Conservation (phyloP, 1,140 invertebrate species). For the Cotesia chilonis region DNA sequence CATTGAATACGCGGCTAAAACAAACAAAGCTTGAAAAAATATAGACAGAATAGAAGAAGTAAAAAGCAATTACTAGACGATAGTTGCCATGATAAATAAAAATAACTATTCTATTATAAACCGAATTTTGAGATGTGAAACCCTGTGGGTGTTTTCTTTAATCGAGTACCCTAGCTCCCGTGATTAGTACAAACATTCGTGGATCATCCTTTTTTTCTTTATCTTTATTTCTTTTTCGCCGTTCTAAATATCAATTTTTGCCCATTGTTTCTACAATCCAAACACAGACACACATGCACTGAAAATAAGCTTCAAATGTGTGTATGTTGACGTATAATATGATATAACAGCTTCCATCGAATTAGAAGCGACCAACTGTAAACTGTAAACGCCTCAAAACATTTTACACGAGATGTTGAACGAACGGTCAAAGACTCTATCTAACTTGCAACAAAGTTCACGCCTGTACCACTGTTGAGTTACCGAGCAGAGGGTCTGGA, state of each 20-base stretch:
- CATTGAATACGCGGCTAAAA: not conserved
- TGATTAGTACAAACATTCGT: constrained; percentile 37
- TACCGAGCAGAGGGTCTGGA: too few relatives aligned
- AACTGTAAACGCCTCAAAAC: not conserved
- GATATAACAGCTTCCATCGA: not conserved
- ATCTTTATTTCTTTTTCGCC: too few relatives aligned
- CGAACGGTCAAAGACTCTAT: not conserved
- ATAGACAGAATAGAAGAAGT: constrained; percentile 18
- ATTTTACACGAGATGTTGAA: not conserved
- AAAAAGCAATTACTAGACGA: constrained; percentile 2
- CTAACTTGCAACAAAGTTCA: not conserved
- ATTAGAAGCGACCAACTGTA: not conserved
- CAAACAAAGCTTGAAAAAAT: constrained; percentile 35
- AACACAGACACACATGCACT: too few relatives aligned
- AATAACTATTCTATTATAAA: constrained; percentile 15
- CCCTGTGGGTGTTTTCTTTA: constrained; percentile 31
- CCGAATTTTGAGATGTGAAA: not conserved
- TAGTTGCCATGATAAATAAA: not conserved
- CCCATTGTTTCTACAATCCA: too few relatives aligned
- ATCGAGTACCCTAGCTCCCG: constrained; percentile 13
- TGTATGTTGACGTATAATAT: not conserved
- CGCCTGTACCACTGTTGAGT: not conserved
- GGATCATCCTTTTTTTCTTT: constrained; percentile 9
- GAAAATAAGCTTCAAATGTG: too few relatives aligned
- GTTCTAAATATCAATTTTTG: not conserved